Percentiles rank a stretch among this genome's conserved stretches.
Evolutionary conservation across 1,140 invertebrate species (phyloP).

Genomic region (Diachasmimorpha longicaudata): DNA sequence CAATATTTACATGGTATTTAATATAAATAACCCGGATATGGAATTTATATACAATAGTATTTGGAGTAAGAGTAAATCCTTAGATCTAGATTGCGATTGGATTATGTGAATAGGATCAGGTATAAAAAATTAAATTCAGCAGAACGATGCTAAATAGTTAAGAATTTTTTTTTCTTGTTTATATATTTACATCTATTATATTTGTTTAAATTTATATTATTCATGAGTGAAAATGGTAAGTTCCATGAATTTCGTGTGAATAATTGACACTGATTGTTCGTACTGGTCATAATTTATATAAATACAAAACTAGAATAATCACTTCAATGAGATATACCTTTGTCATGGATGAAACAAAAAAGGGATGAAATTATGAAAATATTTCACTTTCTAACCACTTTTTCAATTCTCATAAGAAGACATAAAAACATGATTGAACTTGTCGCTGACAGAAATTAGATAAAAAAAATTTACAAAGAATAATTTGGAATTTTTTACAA

Average conservation of each 20-base stretch:
- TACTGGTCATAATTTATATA: not conserved
- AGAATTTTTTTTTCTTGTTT: too few species aligned
- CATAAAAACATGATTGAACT: too few species aligned
- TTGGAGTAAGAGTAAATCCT: not conserved
- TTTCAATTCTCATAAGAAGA: too few species aligned
- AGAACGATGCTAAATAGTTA: too few species aligned
- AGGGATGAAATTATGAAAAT: too few species aligned
- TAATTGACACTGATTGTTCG: not conserved
- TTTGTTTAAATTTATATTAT: too few species aligned
- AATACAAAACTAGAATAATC: not conserved
- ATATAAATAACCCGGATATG: slow-evolving; percentile 49
- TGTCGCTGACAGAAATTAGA: too few species aligned
- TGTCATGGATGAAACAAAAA: not conserved
- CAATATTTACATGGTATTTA: slow-evolving; percentile 47
- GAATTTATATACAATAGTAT: slow-evolving; percentile 44
- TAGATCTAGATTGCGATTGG: not conserved
- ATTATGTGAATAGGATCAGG: not conserved
- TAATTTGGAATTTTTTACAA: too few species aligned
- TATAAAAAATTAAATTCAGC: too few species aligned
- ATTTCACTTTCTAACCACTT: too few species aligned
- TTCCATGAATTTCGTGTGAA: not conserved
- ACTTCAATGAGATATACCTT: not conserved
- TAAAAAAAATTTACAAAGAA: too few species aligned
- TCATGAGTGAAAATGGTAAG: not conserved
- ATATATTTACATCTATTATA: too few species aligned